A percentile compares a stretch with the other conserved stretches of the same genome.
Evolutionary conservation across 2,888 invertebrate genomes (phyloP).

Genomic region (Teleiodes luculella): DNA sequence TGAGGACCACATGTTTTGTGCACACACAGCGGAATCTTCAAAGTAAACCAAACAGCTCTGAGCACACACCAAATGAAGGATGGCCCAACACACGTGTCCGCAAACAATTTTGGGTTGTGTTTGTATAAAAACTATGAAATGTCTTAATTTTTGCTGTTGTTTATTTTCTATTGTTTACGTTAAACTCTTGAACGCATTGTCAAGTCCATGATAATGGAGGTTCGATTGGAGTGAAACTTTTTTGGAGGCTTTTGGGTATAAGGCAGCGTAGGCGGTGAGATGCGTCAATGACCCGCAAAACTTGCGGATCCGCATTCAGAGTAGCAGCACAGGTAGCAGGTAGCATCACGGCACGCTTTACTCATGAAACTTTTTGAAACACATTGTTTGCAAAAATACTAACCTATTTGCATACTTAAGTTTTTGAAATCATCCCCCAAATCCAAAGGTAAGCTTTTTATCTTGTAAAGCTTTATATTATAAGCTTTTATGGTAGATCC

Average conservation of each 20-base stretch:
- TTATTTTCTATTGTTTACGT: constrained; percentile 23
- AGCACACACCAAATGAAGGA: constrained; percentile 56
- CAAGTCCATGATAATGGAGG: constrained; percentile 31
- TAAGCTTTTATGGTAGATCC: constrained; percentile 23
- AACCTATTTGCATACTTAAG: constrained; percentile 25
- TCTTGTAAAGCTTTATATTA: constrained; percentile 5
- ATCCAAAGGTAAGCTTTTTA: too few species aligned
- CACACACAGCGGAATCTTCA: constrained; percentile 58
- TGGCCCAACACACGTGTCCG: constrained; percentile 59
- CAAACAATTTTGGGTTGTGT: constrained; percentile 62
- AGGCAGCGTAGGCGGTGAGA: constrained; percentile 63
- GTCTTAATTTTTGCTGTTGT: constrained; percentile 36
- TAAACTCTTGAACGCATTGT: constrained; percentile 37
- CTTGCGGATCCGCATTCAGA: constrained; percentile 73
- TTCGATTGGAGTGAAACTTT: constrained; percentile 30
- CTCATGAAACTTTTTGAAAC: constrained; percentile 27
- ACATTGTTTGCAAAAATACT: constrained; percentile 40
- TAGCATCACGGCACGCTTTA: constrained; percentile 45
- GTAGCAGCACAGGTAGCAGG: constrained; percentile 38
- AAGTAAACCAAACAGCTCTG: constrained; percentile 55
- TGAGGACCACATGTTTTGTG: constrained; percentile 41
- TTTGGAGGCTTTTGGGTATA: constrained; percentile 51
- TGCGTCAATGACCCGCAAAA: constrained; percentile 77
- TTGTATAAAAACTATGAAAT: constrained; percentile 48
- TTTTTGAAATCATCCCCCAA: too few species aligned